phyloP scores from a whole-genome alignment of 1,140 invertebrate species.

The Thaumatotibia leucotreta region DNA sequence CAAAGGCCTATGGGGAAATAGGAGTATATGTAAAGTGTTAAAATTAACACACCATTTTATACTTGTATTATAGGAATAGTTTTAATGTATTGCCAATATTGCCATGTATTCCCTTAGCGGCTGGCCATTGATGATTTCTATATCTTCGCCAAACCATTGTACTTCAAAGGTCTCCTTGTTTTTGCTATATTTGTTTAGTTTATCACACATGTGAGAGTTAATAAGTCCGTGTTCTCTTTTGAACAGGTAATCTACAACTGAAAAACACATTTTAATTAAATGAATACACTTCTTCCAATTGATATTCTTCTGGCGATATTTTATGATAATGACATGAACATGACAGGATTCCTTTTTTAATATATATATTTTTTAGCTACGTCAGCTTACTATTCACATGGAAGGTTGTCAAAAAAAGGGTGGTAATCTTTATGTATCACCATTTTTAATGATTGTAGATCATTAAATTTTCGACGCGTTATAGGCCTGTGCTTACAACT shows the following conservation, averaged over 20 bases:
- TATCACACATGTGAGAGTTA: neutral
- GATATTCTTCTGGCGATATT: neutral
- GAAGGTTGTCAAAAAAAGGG: neutral
- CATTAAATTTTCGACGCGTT: neutral
- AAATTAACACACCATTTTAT: neutral
- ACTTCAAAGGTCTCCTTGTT: neutral
- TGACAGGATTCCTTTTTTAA: neutral
- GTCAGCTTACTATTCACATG: neutral
- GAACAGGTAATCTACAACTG: neutral
- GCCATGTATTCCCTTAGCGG: neutral
- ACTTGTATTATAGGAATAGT: neutral
- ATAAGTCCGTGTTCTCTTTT: neutral
- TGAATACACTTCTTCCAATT: neutral
- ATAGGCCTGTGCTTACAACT: neutral
- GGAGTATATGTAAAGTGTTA: neutral
- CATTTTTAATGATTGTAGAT: neutral
- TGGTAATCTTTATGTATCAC: neutral
- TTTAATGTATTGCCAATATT: neutral
- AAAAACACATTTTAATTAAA: neutral
- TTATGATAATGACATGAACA: neutral
- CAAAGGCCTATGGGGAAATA: neutral
- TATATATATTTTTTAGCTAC: neutral
- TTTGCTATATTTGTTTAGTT: neutral
- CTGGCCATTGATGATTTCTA: neutral
- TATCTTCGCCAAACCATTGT: neutral